Evolutionary conservation across 2,113 vertebrate genomes (phyloP).

Genomic region (Meleagris gallopavo): DNA sequence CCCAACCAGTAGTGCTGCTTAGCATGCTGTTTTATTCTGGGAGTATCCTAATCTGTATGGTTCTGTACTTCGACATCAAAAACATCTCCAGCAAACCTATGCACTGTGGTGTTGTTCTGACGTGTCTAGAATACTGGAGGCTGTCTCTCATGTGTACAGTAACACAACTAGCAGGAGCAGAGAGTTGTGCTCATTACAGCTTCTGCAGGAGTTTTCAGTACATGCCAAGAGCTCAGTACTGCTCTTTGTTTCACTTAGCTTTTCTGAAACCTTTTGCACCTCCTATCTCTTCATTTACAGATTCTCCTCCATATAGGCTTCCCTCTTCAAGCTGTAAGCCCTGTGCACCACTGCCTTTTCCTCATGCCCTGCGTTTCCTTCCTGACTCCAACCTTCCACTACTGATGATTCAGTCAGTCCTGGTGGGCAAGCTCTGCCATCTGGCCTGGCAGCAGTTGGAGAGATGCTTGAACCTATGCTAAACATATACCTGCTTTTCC

Average conservation of each 20-base stretch:
- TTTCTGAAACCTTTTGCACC: neutral
- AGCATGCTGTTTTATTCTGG: neutral
- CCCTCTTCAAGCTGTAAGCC: neutral
- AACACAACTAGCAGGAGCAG: neutral
- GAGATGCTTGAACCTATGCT: neutral
- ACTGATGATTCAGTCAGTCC: neutral
- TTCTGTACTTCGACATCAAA: neutral
- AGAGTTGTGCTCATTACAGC: neutral
- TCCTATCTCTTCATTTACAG: neutral
- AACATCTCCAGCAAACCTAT: neutral
- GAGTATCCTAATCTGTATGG: neutral
- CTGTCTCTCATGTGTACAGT: neutral
- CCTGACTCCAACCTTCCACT: neutral
- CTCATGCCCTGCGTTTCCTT: neutral
- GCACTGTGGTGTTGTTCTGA: neutral
- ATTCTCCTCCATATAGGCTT: neutral
- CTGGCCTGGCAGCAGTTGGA: neutral
- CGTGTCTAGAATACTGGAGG: neutral
- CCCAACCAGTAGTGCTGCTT: neutral
- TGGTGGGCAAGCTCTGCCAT: neutral
- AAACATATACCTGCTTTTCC: neutral
- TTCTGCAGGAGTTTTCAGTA: neutral
- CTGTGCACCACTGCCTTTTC: neutral
- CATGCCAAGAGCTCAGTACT: neutral
- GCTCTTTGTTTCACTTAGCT: neutral